Base-by-base conservation (phyloP, 2,797 vertebrate genomes). In the Propithecus deckenii region DNA sequence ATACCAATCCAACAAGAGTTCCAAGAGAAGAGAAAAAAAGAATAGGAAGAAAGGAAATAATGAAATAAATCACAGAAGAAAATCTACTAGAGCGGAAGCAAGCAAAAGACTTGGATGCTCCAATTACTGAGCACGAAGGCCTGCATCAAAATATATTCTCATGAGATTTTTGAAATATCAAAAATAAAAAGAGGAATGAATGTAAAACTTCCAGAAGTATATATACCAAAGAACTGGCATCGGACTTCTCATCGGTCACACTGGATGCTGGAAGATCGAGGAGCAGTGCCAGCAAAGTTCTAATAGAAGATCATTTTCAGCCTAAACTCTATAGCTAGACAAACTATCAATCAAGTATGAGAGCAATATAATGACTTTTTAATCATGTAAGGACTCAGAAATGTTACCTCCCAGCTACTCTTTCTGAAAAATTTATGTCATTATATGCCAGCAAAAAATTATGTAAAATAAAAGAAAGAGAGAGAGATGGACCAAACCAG, bases 81-180 rank as follows among this genome's bases (percentile, higher is more conserved):
- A 86, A 50, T 46, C 55, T 94, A 25, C 69, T 50, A 18, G 30
- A 89, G 13, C 12, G 80, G 35, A 75, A 79, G 17, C n/a, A 81
- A 88, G 25, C 20, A 67, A 1, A 23, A 61, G 22, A 22, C 32
- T 88, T 41, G 41, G 35, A 50, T 32, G 4, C 8, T 65, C 32
- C 50, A 76, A 14, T 35, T 50, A 65, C 25, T 86, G n/a, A 92
- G 38, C 30, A 90, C 20, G 72, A 50, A 59, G 50, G 1, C 10
- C 9, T 43, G 86, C 10, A 28, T 12, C 38, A 41, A 80, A 63
- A 86, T 14, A 76, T 35, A 94, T 28, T 75, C 50, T 86, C 35
- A 69, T 11, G 63, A 92, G 69, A 69, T 79, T 72, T 90, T 90
- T 67, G 50, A 95, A 91, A 91, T 35, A 69, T 80, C 65, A 89